Base-by-base conservation (phyloP, 2,797 vertebrate species). In the Bradypodion ventrale region DNA sequence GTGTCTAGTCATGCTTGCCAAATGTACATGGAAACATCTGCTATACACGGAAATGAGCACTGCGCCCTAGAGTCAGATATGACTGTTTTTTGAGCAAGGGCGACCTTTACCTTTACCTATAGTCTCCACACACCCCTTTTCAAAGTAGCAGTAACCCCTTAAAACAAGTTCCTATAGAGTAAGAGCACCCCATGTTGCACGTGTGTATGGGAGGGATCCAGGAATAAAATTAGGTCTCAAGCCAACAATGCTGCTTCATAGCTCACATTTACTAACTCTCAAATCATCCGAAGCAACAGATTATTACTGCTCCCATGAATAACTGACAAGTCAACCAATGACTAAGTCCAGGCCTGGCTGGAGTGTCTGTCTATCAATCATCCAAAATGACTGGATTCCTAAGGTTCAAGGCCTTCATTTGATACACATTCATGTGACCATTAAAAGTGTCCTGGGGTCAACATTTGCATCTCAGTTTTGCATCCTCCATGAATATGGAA, bases 381-480 rank as follows among this genome's bases (percentile, higher is more conserved):
- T 40, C 7, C 82, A 60, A 52, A 52, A 75, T 25, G 37, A 69
- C 59, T 87, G 62, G 83, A 84, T 10, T 82, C 72, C 6, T 78
- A 89, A 86, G 91, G 82, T 77, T 29, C 1, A 62, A 85, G 86
- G 32, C 9, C 81, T 86, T 90, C 74, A 88, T 91, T 60, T 12
- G 75, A 16, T 4, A 27, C 52, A 88, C 86, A 79, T 83, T 87
- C 82, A 52, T 19, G 29, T 12, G 60, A 85, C 80, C 35, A 84
- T 76, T 76, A 87, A 72, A 60, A 29, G 87, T 82, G 90, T 89
- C 92, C 87, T 87, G 82, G 94, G 94, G 83, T 93, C 92, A 93
- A 69, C 29, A 85, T 88, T 87, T 78, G 89, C 86, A 80, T 86
- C 89, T 91, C 94, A 88, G 89, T 89, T 94, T 93, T 93, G 92